Evolutionary conservation across 1,140 invertebrate species (phyloP).

Genomic region (Lasioglossum baleicum): DNA sequence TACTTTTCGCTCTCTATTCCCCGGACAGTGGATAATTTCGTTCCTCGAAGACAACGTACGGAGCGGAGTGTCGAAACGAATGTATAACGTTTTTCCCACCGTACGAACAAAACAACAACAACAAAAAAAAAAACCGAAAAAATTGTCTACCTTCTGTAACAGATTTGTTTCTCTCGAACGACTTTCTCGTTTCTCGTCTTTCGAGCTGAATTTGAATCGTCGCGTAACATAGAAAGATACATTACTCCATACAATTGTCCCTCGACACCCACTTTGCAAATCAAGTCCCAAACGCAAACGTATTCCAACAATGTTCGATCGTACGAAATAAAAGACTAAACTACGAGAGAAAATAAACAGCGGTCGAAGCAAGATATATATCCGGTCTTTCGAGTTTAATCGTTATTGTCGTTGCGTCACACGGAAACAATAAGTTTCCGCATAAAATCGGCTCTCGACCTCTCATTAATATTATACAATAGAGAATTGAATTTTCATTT

Average conservation of each 20-base stretch:
- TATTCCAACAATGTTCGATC: background rate
- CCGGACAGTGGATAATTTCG: slow-evolving; percentile 42
- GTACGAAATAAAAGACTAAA: background rate
- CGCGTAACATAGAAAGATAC: background rate
- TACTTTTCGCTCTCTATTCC: slow-evolving; percentile 10
- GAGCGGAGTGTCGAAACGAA: slow-evolving; percentile 19
- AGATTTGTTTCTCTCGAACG: slow-evolving; percentile 17
- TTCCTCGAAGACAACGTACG: slow-evolving; percentile 31
- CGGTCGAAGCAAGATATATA: background rate
- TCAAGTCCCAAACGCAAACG: background rate
- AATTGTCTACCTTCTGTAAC: slow-evolving; percentile 19
- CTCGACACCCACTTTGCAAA: slow-evolving; percentile 4
- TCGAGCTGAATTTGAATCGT: background rate
- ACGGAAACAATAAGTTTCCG: background rate
- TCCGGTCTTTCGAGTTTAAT: background rate
- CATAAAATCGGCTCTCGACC: background rate
- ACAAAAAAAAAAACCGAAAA: background rate
- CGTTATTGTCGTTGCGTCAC: background rate
- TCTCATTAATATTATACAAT: background rate
- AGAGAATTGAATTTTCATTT: background rate
- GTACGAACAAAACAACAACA: slow-evolving; percentile 6
- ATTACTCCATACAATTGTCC: background rate
- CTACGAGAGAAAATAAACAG: background rate
- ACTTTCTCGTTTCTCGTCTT: background rate
- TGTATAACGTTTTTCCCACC: slow-evolving; percentile 9